Conservation (phyloP, 2,113 vertebrate species). For the Halichoerus grypus region DNA sequence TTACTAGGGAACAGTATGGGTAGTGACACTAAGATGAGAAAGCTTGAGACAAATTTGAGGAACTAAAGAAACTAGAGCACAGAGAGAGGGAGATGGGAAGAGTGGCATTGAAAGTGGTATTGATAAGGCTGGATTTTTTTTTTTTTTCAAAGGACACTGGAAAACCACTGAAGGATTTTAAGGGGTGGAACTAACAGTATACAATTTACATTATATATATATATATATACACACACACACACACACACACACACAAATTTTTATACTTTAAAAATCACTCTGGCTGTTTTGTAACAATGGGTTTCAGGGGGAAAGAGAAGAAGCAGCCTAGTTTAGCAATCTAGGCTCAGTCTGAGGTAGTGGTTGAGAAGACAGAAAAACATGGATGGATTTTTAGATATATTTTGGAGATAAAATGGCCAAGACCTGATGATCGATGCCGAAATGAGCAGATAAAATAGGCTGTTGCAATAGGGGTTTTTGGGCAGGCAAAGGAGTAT, state of each 20-base stretch:
- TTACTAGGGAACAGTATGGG: neutral
- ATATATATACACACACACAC: too few relatives aligned
- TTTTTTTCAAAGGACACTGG: neutral
- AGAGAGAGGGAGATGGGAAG: neutral
- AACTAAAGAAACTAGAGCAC: neutral
- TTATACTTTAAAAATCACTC: neutral
- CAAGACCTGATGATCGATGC: neutral
- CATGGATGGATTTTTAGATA: neutral
- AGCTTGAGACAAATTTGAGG: neutral
- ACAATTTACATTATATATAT: neutral
- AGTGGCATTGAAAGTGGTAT: too few relatives aligned
- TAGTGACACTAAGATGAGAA: neutral
- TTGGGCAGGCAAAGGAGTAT: neutral
- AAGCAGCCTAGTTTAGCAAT: neutral
- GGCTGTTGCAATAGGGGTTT: neutral
- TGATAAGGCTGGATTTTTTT: neutral
- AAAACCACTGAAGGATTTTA: constrained; percentile 21
- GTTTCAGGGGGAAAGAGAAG: neutral
- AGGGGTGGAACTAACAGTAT: neutral
- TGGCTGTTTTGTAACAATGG: neutral
- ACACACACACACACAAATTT: neutral
- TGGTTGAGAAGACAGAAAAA: neutral
- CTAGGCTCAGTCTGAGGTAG: neutral
- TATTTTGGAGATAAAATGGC: neutral
- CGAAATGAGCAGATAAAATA: neutral